These are phyloP conservation scores for Prosopocoilus inquinatus DNA, from an alignment of 2,888 invertebrate species.

Conservation along the genomic window DNA sequence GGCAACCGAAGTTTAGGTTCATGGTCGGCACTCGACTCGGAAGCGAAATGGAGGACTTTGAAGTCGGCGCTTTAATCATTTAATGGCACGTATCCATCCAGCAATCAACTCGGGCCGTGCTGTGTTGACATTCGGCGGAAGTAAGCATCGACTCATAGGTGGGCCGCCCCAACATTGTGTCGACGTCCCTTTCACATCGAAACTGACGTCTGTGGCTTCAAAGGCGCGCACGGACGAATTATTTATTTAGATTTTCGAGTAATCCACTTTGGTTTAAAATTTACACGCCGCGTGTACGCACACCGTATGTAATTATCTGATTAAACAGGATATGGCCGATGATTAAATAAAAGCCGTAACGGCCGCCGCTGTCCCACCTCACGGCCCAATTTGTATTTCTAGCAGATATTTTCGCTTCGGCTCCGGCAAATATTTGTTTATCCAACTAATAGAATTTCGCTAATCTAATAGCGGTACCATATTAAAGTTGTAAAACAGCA, in stretches of 20 bases:
- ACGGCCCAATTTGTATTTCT: too few relatives aligned
- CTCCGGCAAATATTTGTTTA: too few relatives aligned
- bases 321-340: too few relatives aligned
- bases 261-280: conserved; percentile 3
- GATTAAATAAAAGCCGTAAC: too few relatives aligned
- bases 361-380: too few relatives aligned
- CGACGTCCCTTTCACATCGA: not conserved
- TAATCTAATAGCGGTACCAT: too few relatives aligned
- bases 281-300: not conserved
- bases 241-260: conserved; percentile 1
- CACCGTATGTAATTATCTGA: too few relatives aligned
- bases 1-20: too few relatives aligned
- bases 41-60: conserved; percentile 24
- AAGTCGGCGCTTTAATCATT: conserved; percentile 36
- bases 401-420: too few relatives aligned
- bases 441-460: too few relatives aligned
- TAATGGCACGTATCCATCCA: conserved; percentile 31
- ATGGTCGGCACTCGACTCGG: not conserved
- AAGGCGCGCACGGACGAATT: not conserved
- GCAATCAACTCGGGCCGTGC: conserved; percentile 25
- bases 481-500: too few relatives aligned
- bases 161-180: not conserved
- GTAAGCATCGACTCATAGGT: conserved; percentile 1
- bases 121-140: conserved; percentile 22
- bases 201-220: not conserved